Conservation (phyloP, 2,888 invertebrate species). For the Strigamia crassipes region DNA sequence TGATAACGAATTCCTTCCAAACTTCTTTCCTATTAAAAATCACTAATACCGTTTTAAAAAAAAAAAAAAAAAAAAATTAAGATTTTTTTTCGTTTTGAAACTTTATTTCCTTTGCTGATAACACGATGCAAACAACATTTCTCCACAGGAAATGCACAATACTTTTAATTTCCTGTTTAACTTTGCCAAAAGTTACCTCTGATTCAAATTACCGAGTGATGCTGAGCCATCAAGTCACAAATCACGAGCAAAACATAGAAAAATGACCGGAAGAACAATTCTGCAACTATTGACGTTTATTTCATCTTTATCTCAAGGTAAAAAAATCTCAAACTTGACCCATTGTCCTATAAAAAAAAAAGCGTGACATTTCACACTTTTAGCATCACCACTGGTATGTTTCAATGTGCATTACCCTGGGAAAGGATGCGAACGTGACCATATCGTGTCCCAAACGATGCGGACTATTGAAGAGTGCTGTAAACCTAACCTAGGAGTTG, state of each 20-base stretch:
- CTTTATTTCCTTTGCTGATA: conserved; percentile 12
- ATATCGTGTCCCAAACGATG: background rate
- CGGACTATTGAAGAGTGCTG: background rate
- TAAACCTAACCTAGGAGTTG: background rate
- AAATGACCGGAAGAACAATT: background rate
- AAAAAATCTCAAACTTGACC: background rate
- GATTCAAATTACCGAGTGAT: background rate
- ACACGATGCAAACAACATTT: conserved; percentile 15
- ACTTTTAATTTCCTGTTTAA: conserved; percentile 3
- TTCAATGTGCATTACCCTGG: background rate
- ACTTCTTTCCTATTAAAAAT: too few species aligned
- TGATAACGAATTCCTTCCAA: too few species aligned
- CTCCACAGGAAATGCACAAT: background rate
- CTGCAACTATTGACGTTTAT: background rate
- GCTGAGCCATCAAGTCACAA: background rate
- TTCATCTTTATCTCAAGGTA: background rate
- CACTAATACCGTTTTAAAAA: too few species aligned
- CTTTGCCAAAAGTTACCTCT: background rate
- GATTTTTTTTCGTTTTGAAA: too few species aligned
- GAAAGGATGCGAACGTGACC: background rate
- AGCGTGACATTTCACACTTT: background rate
- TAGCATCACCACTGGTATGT: background rate
- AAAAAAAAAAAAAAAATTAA: too few species aligned
- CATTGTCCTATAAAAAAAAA: background rate
- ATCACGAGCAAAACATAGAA: background rate